A percentile compares a stretch with the other conserved stretches of the same genome.
phyloP scores from a whole-genome alignment of 2,888 invertebrate genomes.

The Diarsia dahlii region DNA sequence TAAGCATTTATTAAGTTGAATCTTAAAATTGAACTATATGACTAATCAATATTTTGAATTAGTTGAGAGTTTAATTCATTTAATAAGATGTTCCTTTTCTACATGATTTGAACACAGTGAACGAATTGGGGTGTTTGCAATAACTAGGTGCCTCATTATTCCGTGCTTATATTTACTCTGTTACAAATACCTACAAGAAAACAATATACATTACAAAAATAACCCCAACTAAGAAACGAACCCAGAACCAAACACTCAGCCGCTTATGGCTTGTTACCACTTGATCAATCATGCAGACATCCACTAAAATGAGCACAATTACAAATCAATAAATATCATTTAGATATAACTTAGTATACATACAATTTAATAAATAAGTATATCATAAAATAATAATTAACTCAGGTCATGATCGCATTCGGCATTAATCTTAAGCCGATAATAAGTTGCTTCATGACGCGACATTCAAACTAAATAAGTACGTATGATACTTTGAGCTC shows the following conservation, averaged over 20 bases:
- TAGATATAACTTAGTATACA: slow-evolving; percentile 6
- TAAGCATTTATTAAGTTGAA: neutral
- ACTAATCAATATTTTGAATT: neutral
- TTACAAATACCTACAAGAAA: neutral
- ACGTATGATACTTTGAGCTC: slow-evolving; percentile 59
- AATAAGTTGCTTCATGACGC: slow-evolving; percentile 59
- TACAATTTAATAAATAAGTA: slow-evolving; percentile 25
- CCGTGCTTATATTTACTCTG: neutral
- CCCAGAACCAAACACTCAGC: neutral
- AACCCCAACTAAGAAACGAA: neutral
- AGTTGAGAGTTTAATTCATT: neutral
- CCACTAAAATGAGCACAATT: neutral
- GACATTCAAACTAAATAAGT: slow-evolving; percentile 48
- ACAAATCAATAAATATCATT: slow-evolving; percentile 4
- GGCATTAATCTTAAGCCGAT: slow-evolving; percentile 51
- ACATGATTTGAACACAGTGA: neutral
- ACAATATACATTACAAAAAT: neutral
- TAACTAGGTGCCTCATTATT: neutral
- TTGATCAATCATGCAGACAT: neutral
- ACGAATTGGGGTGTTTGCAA: neutral
- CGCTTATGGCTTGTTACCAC: slow-evolving; percentile 1
- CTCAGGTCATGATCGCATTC: slow-evolving; percentile 32
- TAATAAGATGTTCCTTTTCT: neutral
- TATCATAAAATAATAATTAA: slow-evolving; percentile 48
- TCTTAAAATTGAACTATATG: neutral